Evolutionary conservation across 2,113 vertebrate species (phyloP).

Genomic region (Silurus meridionalis): DNA sequence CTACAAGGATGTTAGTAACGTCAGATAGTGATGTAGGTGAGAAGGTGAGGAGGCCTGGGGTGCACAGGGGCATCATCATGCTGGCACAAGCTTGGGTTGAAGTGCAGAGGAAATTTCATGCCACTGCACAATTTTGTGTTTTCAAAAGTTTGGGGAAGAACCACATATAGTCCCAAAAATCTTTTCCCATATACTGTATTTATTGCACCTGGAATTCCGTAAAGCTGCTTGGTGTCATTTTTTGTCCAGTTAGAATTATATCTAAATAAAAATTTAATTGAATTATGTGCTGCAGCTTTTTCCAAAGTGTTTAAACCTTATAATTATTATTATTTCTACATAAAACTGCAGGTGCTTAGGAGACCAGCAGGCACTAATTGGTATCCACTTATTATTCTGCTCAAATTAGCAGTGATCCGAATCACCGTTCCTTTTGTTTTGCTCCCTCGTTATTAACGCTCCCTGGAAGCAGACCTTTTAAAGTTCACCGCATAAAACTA

Average conservation of each 20-base stretch:
- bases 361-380: conserved; percentile 28
- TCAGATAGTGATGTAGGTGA: too few species aligned
- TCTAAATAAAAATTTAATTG: not conserved
- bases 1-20: too few species aligned
- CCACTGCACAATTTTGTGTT: too few species aligned
- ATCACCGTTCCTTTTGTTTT: not conserved
- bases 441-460: conserved; percentile 16
- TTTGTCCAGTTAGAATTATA: not conserved
- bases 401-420: conserved; percentile 26
- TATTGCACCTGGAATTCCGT: not conserved
- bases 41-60: too few species aligned
- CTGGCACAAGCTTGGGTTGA: too few species aligned
- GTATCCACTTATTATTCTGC: conserved; percentile 5
- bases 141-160: too few species aligned
- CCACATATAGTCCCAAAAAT: too few species aligned
- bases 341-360: conserved; percentile 14
- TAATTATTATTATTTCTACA: not conserved
- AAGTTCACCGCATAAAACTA: not conserved
- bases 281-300: not conserved
- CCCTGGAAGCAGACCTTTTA: not conserved
- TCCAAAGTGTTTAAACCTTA: not conserved
- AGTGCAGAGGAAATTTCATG: too few species aligned
- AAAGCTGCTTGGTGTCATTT: not conserved
- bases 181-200: too few species aligned
- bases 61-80: too few species aligned